Base-by-base conservation (phyloP, 35 echinoderm and acorn worm species). In the Ophiothrix spiculata region DNA sequence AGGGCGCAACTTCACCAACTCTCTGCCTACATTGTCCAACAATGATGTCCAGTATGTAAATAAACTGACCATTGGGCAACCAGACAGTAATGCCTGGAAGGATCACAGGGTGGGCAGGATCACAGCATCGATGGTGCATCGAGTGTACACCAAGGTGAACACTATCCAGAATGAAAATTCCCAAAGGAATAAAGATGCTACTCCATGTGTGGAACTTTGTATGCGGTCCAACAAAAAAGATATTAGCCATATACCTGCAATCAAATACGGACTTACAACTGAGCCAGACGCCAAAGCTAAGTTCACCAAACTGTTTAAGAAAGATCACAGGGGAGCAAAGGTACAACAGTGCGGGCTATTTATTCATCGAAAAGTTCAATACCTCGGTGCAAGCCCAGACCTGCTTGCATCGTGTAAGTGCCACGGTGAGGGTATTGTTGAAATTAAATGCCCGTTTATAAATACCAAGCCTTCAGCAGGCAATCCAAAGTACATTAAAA, bases 401-500 rank as follows among this genome's bases (percentile, higher is more conserved):
- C 87, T 87, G 14, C 78, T 94, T 1, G 87, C 81, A 8, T 81
- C 15, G 12, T 94, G 92, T 74, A 76, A 81, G 34, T 94, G 91
- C 88, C 84, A 87, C 74, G 91, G 76, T 37, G 41, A 32, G 11
- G 81, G 87, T 8, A 38, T 85, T 4, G 21, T 84, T 33, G 91
- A 93, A 41, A 89, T 89, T 14, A 93, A 93, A 54, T 91, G 83
- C 46, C 84, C 84, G 19, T 21, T 85, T 10, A 75, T 56, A 12
- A 37, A n/a, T 36, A 29, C 83, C 0, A 56, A 87, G 64, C 90
- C 90, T 31, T 79, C 84, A 56, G 17, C 90, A 40, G 37, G 35
- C 41, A 80, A 73, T 32, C 37, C 39, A 36, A 39, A 75, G 36
- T 88, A 81, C 56, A 37, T 88, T 23, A 88, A 0, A 28, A 3